Evolutionary conservation across 2,888 invertebrate species (phyloP), one percentile per base, ranked within the genome.

Genomic region (Nemoura dubitans): DNA sequence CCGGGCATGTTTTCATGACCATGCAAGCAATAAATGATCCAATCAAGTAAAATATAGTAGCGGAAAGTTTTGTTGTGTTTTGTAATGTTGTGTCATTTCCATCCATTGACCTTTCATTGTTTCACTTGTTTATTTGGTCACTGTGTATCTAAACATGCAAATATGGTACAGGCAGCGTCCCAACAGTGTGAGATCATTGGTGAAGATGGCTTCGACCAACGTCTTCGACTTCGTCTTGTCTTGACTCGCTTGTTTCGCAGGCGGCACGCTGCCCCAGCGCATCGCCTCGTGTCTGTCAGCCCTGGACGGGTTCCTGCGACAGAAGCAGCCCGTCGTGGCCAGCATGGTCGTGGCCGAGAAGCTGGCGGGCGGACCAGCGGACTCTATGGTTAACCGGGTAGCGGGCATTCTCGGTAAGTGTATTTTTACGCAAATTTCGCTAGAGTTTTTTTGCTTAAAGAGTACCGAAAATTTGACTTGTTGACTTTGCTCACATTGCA

Each of bases 331-430:
- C 0, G 93, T 97, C 26, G 96, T 97, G 0, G 93, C 95, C 0
- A 96, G 96, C 89, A 97, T 97, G 92, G 96, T 98, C 0, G 96
- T 97, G 0, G 98, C 98, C 0, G 96, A 97, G 90, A 97, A 97
- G 92, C 93, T 94, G 88, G 92, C 93, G 0, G 94, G 93, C 0
- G 93, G 93, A 5, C 94, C 94, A 0, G 93, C 94, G 86, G 94
- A 94, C 76, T 95, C 94, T 89, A 93, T 96, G 85, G 94, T 97
- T 0, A 96, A 96, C 89, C 94, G 96, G 29, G 95, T 97, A 0
- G 93, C 95, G 86, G 94, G 94, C 89, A 93, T 93, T 59, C 90
- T 93, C 89, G 92, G 92, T 91, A 90, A 92, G 92, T 91, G 82
- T 84, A n/a, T n/a, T n/a, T 43, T 7, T 28, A 25, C 28, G 78